Conservation (phyloP, 2,888 invertebrate species). For the Pyrochroa serraticornis region DNA sequence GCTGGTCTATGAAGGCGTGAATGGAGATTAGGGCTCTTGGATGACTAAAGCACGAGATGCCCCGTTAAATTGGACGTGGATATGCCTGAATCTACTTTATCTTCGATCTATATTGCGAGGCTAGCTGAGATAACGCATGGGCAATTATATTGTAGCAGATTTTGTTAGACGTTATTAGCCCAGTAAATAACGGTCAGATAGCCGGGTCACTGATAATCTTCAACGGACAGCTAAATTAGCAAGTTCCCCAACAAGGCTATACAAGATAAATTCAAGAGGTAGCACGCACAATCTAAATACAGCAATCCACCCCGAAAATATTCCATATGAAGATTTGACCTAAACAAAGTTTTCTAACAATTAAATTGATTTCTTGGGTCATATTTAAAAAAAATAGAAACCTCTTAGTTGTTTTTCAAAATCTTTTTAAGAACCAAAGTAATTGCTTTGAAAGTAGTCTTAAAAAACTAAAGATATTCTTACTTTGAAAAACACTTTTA, state of each 20-base stretch:
- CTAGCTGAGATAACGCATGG: slow-evolving; percentile 35
- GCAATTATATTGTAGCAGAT: not conserved
- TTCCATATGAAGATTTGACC: too few relatives aligned
- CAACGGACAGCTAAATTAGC: too few relatives aligned
- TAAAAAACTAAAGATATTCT: not conserved
- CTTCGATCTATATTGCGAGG: slow-evolving; percentile 38
- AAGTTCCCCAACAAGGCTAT: too few relatives aligned
- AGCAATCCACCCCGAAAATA: too few relatives aligned
- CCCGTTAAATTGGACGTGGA: slow-evolving; percentile 41
- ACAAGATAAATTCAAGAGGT: too few relatives aligned
- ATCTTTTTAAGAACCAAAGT: not conserved
- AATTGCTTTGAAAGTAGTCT: not conserved
- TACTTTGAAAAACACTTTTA: not conserved
- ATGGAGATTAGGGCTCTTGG: slow-evolving; percentile 39
- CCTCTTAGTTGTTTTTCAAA: not conserved
- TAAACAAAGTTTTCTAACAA: too few relatives aligned
- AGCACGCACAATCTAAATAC: too few relatives aligned
- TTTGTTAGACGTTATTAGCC: not conserved
- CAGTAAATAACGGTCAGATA: slow-evolving; percentile 1
- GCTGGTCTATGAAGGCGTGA: slow-evolving; percentile 25
- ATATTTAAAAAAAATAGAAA: too few relatives aligned
- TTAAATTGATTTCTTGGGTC: too few relatives aligned
- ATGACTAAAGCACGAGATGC: slow-evolving; percentile 35
- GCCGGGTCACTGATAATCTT: slow-evolving; percentile 3
- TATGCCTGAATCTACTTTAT: slow-evolving; percentile 39